These are phyloP conservation scores for Paramormyrops hopkinsi DNA, from an alignment of 2,797 vertebrate species.

Conservation along the genomic window DNA sequence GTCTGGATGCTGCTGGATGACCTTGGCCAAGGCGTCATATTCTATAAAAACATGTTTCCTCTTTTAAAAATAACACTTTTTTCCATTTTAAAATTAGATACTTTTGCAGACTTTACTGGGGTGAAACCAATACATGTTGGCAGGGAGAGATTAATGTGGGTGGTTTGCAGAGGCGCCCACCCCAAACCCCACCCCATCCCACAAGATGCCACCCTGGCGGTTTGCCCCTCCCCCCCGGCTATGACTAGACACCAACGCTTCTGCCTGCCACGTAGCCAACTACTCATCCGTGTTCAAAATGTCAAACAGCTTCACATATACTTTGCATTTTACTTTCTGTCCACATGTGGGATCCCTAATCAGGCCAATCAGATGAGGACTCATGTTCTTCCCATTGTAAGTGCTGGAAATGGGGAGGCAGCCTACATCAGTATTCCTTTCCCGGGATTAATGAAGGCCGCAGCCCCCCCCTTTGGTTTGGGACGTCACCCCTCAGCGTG, in stretches of 20 bases:
- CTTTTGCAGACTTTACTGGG: neutral
- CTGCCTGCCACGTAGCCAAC: neutral
- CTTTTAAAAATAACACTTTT: neutral
- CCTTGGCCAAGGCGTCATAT: conserved; percentile 94
- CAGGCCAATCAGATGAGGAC: neutral
- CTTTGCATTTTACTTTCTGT: neutral
- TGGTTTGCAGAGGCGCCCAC: neutral
- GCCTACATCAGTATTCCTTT: neutral
- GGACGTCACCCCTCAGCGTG: neutral
- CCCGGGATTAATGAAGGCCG: neutral
- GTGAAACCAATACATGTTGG: neutral
- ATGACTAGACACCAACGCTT: neutral
- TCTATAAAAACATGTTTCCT: conserved; percentile 62
- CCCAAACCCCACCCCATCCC: neutral
- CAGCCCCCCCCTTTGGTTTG: neutral
- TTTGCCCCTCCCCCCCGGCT: neutral
- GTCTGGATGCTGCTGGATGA: conserved; percentile 95
- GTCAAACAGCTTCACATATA: neutral
- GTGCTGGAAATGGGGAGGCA: neutral
- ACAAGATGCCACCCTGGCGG: neutral
- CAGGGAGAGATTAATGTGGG: neutral
- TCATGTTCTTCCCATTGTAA: neutral
- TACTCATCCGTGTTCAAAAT: neutral
- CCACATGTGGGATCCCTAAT: neutral
- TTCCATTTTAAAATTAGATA: neutral